These are phyloP conservation scores for Paracanthobrama guichenoti DNA, from an alignment of 2,113 vertebrate genomes.

Conservation along the genomic window DNA sequence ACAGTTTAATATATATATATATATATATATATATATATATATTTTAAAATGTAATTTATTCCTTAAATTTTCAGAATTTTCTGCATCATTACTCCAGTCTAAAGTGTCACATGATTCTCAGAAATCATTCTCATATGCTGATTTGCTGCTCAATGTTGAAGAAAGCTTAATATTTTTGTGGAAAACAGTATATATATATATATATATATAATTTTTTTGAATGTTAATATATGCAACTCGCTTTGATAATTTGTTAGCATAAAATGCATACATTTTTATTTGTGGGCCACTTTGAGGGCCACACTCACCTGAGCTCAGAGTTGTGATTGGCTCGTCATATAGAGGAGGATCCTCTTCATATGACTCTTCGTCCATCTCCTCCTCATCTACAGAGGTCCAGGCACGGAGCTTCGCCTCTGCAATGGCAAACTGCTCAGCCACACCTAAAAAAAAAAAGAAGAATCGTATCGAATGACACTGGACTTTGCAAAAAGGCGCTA, in stretches of 20 bases:
- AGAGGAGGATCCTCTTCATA: conserved; percentile 84
- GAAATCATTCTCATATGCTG: not conserved
- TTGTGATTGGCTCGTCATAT: conserved; percentile 62
- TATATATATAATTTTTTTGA: too few relatives aligned
- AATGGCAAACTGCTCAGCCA: conserved; percentile 95
- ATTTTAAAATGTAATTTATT: too few relatives aligned
- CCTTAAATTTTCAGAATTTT: not conserved
- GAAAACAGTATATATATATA: not conserved
- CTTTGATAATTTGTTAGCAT: not conserved
- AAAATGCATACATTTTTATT: not conserved
- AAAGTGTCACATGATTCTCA: not conserved
- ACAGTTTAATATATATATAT: too few relatives aligned
- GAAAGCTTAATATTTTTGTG: not conserved
- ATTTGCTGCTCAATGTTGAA: not conserved
- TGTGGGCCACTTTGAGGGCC: not conserved
- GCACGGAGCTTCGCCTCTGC: conserved; percentile 94
- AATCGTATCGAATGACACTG: not conserved
- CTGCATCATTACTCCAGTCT: not conserved
- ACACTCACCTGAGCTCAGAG: conserved; percentile 67
- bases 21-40: too few relatives aligned
- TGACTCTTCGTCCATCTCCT: conserved; percentile 85
- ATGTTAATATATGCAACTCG: not conserved
- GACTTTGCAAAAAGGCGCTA: not conserved
- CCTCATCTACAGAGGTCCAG: conserved; percentile 92
- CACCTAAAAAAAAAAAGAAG: conserved; percentile 69